phyloP scores from a whole-genome alignment of 2,888 invertebrate species.

The Uropetala carovei region DNA sequence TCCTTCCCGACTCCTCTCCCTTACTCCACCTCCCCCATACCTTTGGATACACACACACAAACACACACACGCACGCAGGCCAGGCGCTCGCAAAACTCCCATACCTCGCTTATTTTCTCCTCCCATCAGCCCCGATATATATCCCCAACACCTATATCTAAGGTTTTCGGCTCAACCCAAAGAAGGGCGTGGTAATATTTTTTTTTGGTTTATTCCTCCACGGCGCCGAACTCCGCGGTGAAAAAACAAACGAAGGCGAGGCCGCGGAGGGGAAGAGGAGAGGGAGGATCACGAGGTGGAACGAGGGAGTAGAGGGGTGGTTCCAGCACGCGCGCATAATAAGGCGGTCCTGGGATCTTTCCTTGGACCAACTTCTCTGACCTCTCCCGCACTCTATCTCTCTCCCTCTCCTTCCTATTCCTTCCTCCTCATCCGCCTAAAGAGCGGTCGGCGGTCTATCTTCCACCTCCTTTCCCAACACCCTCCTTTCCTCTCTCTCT shows the following conservation, averaged over 20 bases:
- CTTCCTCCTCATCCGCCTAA: not conserved
- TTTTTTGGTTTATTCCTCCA: not conserved
- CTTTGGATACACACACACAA: not conserved
- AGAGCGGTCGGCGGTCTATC: slow-evolving; percentile 9
- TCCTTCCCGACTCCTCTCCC: not conserved
- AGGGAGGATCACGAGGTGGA: slow-evolving; percentile 17
- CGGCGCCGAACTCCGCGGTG: not conserved
- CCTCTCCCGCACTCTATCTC: not conserved
- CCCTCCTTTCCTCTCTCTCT: not conserved
- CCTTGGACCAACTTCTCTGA: not conserved
- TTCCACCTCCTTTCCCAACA: not conserved
- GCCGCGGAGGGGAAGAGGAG: not conserved
- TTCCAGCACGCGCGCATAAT: slow-evolving; percentile 55
- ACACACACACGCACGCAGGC: not conserved
- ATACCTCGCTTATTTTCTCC: not conserved
- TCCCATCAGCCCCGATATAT: not conserved
- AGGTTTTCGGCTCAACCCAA: slow-evolving; percentile 30
- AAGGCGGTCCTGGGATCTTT: slow-evolving; percentile 42
- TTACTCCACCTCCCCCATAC: not conserved
- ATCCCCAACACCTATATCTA: not conserved
- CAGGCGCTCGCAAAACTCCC: not conserved
- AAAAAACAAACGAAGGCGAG: slow-evolving; percentile 45
- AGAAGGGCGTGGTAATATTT: slow-evolving; percentile 1
- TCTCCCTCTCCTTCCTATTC: not conserved
- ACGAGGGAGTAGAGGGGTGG: not conserved